Base-by-base conservation (phyloP, 2,797 vertebrate genomes). In the Labroides dimidiatus region DNA sequence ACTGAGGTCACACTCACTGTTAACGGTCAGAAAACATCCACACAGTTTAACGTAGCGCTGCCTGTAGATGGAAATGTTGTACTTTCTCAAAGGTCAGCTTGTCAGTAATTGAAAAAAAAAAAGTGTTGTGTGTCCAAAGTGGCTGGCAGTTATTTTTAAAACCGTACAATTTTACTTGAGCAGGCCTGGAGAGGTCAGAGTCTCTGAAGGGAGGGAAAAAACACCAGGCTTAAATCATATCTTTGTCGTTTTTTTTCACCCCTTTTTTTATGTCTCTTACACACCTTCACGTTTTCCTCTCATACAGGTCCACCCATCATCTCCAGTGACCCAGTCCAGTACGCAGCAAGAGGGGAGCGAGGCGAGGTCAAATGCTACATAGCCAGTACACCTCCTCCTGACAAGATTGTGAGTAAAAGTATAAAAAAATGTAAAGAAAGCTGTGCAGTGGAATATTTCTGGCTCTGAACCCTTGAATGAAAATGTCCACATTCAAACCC, bases 291-390 rank as follows among this genome's bases (percentile, higher is more conserved):
- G 21, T 67, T 23, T 3, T 69, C 12, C 12, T 82, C 8, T 0
- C 33, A 30, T 4, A 0, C 86, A 98, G 97, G 97, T 6, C 96
- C 97, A 4, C 97, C 97, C 17, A 96, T 97, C 77, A 98, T 99
- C 93, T 97, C 96, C 68, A 99, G 97, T 0, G 95, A 98, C n/a
- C 87, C 95, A 0, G 93, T 95, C 59, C 97, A 99, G 88, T 95
- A 95, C 0, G 97, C 97, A 0, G 94, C 89, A 13, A 92, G 96
- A 19, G 96, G 97, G 0, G 96, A 96, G 55, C 91, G 93, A 0
- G 97, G 96, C 49, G 96, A 97, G 80, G 96, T 99, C 75, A 96
- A 96, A 53, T 99, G 97, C 74, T 96, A 96, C 92, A 99, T 98
- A 0, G 96, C 95, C 65, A 99, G 97, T 84, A 97, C 96, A 0